Conservation (phyloP, 2,797 vertebrate species). For the Siniperca obscura region DNA sequence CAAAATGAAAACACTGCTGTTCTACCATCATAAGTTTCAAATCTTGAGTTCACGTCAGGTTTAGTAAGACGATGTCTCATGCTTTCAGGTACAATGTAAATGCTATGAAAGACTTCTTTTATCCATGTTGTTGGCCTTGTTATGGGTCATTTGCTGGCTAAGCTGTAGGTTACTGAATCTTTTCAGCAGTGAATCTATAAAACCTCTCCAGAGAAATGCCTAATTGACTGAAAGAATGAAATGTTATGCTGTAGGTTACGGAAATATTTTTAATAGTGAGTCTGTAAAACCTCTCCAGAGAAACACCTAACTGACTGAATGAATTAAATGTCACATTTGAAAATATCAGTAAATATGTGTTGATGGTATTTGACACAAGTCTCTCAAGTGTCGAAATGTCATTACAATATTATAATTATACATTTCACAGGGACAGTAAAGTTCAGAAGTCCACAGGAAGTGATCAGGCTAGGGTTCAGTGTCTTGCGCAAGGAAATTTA, state of each 20-base stretch:
- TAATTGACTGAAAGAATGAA: constrained; percentile 31
- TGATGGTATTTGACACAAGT: constrained; percentile 1
- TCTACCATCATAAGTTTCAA: background rate
- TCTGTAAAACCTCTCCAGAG: constrained; percentile 15
- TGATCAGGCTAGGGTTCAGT: background rate
- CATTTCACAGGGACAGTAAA: background rate
- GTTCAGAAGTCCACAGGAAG: background rate
- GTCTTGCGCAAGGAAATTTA: background rate
- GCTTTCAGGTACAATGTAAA: background rate
- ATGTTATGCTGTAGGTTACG: constrained; percentile 20
- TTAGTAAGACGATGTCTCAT: background rate
- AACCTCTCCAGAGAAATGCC: constrained; percentile 18
- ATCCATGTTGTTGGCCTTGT: background rate
- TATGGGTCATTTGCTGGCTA: background rate
- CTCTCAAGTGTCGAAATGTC: constrained; percentile 1
- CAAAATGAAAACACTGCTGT: background rate
- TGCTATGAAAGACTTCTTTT: background rate
- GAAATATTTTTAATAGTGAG: background rate
- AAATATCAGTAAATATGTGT: constrained; percentile 32
- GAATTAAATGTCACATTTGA: constrained; percentile 39
- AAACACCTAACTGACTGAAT: constrained; percentile 9
- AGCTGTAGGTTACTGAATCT: constrained; percentile 25
- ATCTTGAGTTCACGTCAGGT: background rate
- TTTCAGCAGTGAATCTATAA: background rate
- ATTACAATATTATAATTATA: constrained; percentile 15